A percentile compares a stretch with the other conserved stretches of the same genome.
phyloP scores from a whole-genome alignment of 2,888 invertebrate species.

The Gastrophysa polygoni region DNA sequence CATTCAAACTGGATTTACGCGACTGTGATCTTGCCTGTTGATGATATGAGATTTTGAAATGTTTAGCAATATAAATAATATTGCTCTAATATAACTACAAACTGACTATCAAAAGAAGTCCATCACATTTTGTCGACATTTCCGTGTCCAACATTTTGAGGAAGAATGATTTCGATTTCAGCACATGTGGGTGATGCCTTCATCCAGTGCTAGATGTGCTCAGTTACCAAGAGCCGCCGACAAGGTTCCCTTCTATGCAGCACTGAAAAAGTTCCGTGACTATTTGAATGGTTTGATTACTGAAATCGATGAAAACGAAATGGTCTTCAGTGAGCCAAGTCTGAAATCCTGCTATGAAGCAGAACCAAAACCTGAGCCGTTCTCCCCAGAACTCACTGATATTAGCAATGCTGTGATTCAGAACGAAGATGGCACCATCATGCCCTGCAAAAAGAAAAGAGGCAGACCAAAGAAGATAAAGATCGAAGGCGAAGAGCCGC shows the following conservation, averaged over 20 bases:
- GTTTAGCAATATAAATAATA: too few relatives aligned
- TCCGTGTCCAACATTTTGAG: not conserved
- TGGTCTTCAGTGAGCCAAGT: slow-evolving; percentile 79
- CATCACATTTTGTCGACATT: not conserved
- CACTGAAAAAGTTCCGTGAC: slow-evolving; percentile 93
- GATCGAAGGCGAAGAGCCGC: slow-evolving; percentile 70
- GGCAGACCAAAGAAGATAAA: slow-evolving; percentile 88
- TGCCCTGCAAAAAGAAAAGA: slow-evolving; percentile 85
- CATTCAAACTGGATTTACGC: too few relatives aligned
- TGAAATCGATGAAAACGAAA: slow-evolving; percentile 85
- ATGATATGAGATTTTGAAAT: too few relatives aligned
- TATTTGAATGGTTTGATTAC: slow-evolving; percentile 86
- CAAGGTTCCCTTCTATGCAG: slow-evolving; percentile 97
- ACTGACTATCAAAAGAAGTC: not conserved
- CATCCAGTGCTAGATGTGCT: slow-evolving; percentile 95
- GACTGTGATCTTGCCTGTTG: too few relatives aligned
- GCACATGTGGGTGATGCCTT: slow-evolving; percentile 99
- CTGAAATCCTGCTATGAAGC: slow-evolving; percentile 69
- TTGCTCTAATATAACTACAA: too few relatives aligned
- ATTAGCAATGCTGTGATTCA: slow-evolving; percentile 61
- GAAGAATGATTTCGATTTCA: slow-evolving; percentile 58
- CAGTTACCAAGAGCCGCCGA: slow-evolving; percentile 97
- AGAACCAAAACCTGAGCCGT: slow-evolving; percentile 59
- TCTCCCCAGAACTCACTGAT: slow-evolving; percentile 57
- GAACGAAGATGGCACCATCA: slow-evolving; percentile 68